Evolutionary conservation across 1,140 invertebrate species (phyloP), one percentile per base, ranked within the genome.

Genomic region (Dreissena polymorpha): DNA sequence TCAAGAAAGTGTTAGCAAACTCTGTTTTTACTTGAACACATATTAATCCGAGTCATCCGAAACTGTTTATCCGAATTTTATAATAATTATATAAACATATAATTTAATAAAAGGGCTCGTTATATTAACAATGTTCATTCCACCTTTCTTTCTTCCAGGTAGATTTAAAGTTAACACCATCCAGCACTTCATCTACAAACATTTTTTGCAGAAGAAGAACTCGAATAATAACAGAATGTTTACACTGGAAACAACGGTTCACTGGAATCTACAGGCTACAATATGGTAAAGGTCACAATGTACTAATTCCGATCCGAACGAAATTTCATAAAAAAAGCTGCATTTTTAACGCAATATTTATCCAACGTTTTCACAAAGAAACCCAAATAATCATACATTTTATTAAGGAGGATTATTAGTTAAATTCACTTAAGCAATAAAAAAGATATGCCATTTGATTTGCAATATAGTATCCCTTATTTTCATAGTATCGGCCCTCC

Each of bases 71-170:
- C 53, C 13, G n/a, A 57, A 57, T 12, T 55, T 7, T 16, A 73
- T 55, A 7, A 7, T 13, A 13, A 25, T 0, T 3, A n/a, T 12
- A 21, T 10, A 10, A 5, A 29, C 10, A 7, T 63, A 12, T 16
- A 2, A 18, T 63, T 27, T 2, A 23, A 7, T 63, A 29, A 64
- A 8, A 5, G 14, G 16, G 73, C n/a, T 39, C 21, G 2, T n/a
- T 21, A 8, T 2, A 53, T 23, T 2, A 21, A 16, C 14, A 25
- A 25, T 23, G 53, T 27, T 5, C 10, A 72, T 6, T 53, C 0
- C 29, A 83, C 80, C 80, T 83, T 39, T 83, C 80, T 75, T 83
- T 83, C 53, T 74, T 83, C 80, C 80, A 83, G 12, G 80, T 83
- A 25, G 80, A 83, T 51, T n/a, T 83, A 21, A 83, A 74, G 50